Conservation (phyloP, 1,140 invertebrate genomes). For the Epicauta chinensis region DNA sequence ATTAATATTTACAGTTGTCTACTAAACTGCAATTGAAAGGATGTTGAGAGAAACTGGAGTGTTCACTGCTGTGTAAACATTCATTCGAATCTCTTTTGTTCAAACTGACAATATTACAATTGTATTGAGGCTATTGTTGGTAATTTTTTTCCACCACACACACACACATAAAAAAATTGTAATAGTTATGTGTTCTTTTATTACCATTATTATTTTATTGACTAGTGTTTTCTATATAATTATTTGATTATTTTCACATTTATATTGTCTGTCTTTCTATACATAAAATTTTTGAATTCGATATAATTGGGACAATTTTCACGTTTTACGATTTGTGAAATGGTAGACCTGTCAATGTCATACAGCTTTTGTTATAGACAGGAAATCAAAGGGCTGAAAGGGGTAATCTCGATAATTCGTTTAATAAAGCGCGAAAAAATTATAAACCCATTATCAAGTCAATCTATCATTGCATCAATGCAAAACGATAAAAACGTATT, state of each 20-base stretch:
- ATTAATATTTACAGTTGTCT: conserved; percentile 9
- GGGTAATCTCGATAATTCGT: too few species aligned
- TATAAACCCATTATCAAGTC: too few species aligned
- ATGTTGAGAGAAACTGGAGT: conserved; percentile 11
- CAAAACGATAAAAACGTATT: too few species aligned
- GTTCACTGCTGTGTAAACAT: conserved; percentile 38
- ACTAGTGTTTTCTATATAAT: conserved; percentile 2
- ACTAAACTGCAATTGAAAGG: conserved; percentile 23
- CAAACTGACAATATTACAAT: conserved; percentile 33
- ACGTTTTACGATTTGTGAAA: conserved; percentile 4
- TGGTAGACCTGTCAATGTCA: conserved; percentile 6
- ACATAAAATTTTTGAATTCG: too few species aligned
- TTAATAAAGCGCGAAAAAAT: too few species aligned
- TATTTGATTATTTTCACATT: conserved; percentile 15
- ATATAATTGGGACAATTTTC: conserved; percentile 11
- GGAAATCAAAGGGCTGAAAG: too few species aligned
- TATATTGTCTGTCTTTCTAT: not conserved
- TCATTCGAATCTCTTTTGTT: conserved; percentile 37
- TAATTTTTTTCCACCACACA: conserved; percentile 10
- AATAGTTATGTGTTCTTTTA: conserved; percentile 2
- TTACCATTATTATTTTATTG: conserved; percentile 2
- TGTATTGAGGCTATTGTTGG: conserved; percentile 29
- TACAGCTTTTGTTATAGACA: too few species aligned
- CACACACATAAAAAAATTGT: conserved; percentile 2
- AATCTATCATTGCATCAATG: too few species aligned